Conservation (phyloP, 2,113 vertebrate genomes). For the Mola mola region DNA sequence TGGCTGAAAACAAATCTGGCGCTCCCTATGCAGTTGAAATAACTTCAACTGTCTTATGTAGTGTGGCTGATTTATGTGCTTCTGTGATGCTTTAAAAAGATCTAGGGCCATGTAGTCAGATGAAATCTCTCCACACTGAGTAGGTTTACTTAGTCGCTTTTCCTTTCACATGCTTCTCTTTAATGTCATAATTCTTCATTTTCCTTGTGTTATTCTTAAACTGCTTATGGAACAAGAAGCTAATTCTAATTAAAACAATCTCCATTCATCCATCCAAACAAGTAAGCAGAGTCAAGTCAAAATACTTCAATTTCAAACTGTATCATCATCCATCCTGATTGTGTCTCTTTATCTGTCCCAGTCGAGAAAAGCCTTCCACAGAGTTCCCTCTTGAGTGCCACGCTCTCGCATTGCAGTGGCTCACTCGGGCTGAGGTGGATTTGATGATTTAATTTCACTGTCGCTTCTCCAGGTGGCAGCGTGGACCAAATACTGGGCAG, state of each 20-base stretch:
- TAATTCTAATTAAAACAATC: conserved; percentile 7
- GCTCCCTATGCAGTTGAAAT: conserved; percentile 21
- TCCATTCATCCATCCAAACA: not conserved
- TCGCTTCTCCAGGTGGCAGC: conserved; percentile 88
- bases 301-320: not conserved
- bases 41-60: conserved; percentile 9
- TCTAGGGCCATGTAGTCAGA: conserved; percentile 1
- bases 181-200: not conserved
- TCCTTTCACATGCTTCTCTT: conserved; percentile 2
- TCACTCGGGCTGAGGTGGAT: not conserved
- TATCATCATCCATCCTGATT: not conserved
- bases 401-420: not conserved
- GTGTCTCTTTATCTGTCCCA: not conserved
- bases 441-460: conserved; percentile 9
- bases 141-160: conserved; percentile 3
- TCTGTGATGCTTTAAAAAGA: conserved; percentile 30
- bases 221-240: conserved; percentile 11
- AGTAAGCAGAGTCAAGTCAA: not conserved
- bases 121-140: conserved; percentile 4
- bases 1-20: conserved; percentile 35
- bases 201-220: not conserved
- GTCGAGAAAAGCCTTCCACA: not conserved
- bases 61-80: conserved; percentile 26
- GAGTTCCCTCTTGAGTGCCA: not conserved
- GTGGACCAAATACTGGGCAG: conserved; percentile 99